Percentiles rank a stretch among this genome's conserved stretches.
Conservation (phyloP, 2,888 invertebrate genomes). For the Eupelmus urozonus region DNA sequence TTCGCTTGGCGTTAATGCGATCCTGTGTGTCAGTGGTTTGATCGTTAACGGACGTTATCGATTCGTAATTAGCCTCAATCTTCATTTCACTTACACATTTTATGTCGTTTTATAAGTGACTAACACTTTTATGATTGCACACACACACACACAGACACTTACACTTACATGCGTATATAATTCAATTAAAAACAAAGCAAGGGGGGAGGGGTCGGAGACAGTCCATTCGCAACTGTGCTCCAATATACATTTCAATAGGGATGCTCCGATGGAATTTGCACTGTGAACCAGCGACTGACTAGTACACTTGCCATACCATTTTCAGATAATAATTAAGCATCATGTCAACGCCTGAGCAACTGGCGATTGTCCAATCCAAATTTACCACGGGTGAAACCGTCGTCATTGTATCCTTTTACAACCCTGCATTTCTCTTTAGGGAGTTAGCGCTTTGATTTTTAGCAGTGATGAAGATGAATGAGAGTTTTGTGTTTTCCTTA, state of each 20-base stretch:
- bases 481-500: conserved; percentile 45
- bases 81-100: no score
- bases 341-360: conserved; percentile 71
- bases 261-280: no score
- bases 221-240: conserved; percentile 1
- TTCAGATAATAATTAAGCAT: conserved; percentile 57
- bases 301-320: conserved; percentile 38
- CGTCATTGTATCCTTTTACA: conserved; percentile 80
- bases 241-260: conserved; percentile 3
- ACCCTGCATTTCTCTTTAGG: conserved; percentile 38
- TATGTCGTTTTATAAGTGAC: conserved; percentile 14
- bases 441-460: neutral
- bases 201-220: neutral
- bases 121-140: neutral
- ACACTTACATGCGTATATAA: neutral
- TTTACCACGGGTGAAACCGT: conserved; percentile 80
- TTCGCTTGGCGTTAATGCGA: neutral
- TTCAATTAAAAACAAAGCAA: conserved; percentile 44
- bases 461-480: conserved; percentile 5
- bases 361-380: conserved; percentile 80
- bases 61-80: no score
- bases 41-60: no score
- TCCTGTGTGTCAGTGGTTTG: no score
- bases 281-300: no score
- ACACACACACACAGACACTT: no score